Conservation (phyloP, 2,888 invertebrate species). For the Rhopalosiphum nymphaeae region DNA sequence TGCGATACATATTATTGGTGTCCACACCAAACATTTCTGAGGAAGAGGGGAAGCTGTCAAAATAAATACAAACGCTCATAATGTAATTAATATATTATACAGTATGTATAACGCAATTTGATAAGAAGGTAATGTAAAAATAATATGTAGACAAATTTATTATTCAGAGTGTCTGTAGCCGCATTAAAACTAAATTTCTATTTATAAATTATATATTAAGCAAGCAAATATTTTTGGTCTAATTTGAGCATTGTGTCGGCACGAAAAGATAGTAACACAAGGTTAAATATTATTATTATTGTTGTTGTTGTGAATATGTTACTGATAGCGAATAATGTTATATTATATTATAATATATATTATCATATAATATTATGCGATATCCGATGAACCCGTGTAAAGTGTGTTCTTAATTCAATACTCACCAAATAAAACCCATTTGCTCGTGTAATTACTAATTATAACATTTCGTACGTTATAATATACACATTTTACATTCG, state of each 20-base stretch:
- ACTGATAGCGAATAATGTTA: not conserved
- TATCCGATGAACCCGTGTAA: not conserved
- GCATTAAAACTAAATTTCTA: not conserved
- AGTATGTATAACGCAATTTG: too few relatives aligned
- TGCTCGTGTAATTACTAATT: not conserved
- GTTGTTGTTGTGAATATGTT: not conserved
- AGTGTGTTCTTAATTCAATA: not conserved
- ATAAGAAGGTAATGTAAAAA: too few relatives aligned
- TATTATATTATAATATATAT: not conserved
- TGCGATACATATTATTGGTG: too few relatives aligned
- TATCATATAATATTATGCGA: not conserved
- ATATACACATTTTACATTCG: not conserved
- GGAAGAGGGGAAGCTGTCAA: too few relatives aligned
- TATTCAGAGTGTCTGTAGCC: too few relatives aligned
- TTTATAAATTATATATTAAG: not conserved
- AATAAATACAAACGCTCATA: too few relatives aligned
- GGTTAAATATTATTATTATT: not conserved
- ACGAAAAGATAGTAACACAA: not conserved
- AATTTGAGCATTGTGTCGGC: not conserved
- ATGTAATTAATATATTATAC: too few relatives aligned
- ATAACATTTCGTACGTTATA: not conserved
- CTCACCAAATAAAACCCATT: not conserved
- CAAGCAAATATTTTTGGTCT: not conserved
- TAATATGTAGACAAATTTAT: too few relatives aligned
- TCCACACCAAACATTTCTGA: too few relatives aligned